Evolutionary conservation across 2,113 vertebrate genomes (phyloP).

Genomic region (Empidonax alnorum): DNA sequence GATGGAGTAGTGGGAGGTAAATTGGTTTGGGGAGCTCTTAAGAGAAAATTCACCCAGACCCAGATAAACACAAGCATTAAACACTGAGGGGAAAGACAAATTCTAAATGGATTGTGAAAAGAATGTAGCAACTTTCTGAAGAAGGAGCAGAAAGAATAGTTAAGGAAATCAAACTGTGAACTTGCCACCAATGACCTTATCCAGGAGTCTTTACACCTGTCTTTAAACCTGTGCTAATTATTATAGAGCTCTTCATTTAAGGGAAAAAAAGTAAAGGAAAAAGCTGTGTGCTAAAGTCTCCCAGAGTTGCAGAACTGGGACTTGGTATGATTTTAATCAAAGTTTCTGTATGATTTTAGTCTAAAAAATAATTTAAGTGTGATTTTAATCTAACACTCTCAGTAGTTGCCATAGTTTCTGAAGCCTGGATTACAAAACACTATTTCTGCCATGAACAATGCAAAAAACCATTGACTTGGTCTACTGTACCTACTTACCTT

Average conservation of each 20-base stretch:
- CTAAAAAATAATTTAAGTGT: not conserved
- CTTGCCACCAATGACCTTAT: not conserved
- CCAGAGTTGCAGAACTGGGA: not conserved
- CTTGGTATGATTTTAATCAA: not conserved
- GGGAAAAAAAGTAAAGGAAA: no score
- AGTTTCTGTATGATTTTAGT: not conserved
- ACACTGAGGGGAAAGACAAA: not conserved
- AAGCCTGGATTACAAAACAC: not conserved
- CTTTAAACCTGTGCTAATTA: not conserved
- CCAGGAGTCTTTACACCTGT: not conserved
- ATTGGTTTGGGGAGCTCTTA: not conserved
- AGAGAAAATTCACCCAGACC: not conserved
- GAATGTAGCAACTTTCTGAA: not conserved
- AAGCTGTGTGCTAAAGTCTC: not conserved
- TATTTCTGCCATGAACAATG: not conserved
- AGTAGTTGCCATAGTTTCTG: not conserved
- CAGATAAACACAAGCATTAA: not conserved
- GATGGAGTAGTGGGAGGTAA: not conserved
- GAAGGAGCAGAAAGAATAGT: not conserved
- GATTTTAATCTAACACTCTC: not conserved
- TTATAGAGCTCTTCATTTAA: not conserved
- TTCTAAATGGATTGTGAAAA: not conserved
- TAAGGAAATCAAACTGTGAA: not conserved
- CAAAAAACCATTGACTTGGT: not conserved
- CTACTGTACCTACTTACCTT: constrained; percentile 80